Evolutionary conservation across 2,113 vertebrate genomes (phyloP).

Genomic region (Microtus oregoni): DNA sequence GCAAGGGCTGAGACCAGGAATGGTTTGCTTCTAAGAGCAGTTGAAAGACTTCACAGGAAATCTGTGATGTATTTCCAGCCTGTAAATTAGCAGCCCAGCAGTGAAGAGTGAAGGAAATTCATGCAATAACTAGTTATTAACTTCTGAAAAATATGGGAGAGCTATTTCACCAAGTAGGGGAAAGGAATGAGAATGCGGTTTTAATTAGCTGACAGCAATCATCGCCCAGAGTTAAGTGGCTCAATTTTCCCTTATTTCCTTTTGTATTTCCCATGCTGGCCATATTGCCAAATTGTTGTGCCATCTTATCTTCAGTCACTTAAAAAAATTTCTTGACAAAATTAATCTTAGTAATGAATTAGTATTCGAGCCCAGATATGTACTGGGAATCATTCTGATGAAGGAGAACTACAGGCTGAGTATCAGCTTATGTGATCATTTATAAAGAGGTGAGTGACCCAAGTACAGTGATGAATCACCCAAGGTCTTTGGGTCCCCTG

Average conservation of each 20-base stretch:
- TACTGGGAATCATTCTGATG: not conserved
- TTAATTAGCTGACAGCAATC: not conserved
- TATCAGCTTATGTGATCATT: not conserved
- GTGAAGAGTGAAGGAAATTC: not conserved
- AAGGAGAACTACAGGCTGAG: fast-evolving
- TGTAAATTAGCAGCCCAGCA: not conserved
- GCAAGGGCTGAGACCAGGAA: not conserved
- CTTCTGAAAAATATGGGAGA: conserved; percentile 2
- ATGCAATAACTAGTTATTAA: not conserved
- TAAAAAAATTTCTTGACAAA: conserved; percentile 50
- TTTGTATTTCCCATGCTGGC: conserved; percentile 38
- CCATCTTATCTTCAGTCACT: conserved; percentile 68
- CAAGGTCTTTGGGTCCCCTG: no score
- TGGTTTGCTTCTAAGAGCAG: not conserved
- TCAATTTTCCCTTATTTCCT: conserved; percentile 34
- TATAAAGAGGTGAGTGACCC: no score
- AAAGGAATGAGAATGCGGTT: not conserved
- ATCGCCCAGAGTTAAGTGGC: not conserved
- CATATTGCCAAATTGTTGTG: conserved; percentile 46
- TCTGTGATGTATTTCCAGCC: not conserved
- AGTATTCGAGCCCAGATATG: not conserved
- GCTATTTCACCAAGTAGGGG: not conserved
- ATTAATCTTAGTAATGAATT: conserved; percentile 63
- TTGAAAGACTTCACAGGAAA: not conserved
- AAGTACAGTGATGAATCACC: no score